A percentile compares a stretch with the other conserved stretches of the same genome.
Conservation (phyloP, 92 coral and sea anemone species). For the Epizoanthus rinbou region DNA sequence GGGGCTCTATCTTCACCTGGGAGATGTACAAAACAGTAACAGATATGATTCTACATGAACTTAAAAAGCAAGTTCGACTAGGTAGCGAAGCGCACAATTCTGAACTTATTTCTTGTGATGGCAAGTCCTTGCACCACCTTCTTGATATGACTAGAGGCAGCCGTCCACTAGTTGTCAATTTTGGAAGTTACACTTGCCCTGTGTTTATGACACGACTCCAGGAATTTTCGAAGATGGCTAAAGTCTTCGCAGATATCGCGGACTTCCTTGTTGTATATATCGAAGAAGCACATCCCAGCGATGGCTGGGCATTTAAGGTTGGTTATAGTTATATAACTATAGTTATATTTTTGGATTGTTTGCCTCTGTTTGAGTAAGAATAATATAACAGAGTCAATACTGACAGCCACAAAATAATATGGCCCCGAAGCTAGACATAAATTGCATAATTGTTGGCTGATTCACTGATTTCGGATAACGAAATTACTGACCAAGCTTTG, state of each 20-base stretch:
- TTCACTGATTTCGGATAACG: no score
- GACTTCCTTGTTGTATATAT: constrained; percentile 65
- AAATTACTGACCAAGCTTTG: no score
- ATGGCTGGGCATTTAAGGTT: constrained; percentile 71
- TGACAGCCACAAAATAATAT: no score
- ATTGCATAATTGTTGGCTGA: no score
- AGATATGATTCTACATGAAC: constrained; percentile 58
- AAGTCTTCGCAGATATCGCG: constrained; percentile 52
- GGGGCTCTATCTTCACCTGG: constrained; percentile 52
- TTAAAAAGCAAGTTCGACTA: constrained; percentile 42
- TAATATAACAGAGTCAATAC: no score
- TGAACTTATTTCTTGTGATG: constrained; percentile 60
- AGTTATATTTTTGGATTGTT: no score
- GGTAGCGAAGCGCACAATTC: constrained; percentile 63
- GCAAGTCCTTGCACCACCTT: constrained; percentile 42
- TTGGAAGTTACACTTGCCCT: constrained; percentile 69
- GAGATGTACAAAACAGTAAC: constrained; percentile 67
- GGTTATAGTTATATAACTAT: not conserved
- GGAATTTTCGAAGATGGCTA: constrained; percentile 49
- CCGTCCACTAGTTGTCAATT: constrained; percentile 64
- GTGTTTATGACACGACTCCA: constrained; percentile 56
- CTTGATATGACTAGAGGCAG: constrained; percentile 58
- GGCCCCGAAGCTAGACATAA: no score
- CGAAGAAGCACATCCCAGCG: constrained; percentile 75
- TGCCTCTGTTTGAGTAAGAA: no score